phyloP scores from a whole-genome alignment of 2,797 vertebrate species.

The Astyanax mexicanus region DNA sequence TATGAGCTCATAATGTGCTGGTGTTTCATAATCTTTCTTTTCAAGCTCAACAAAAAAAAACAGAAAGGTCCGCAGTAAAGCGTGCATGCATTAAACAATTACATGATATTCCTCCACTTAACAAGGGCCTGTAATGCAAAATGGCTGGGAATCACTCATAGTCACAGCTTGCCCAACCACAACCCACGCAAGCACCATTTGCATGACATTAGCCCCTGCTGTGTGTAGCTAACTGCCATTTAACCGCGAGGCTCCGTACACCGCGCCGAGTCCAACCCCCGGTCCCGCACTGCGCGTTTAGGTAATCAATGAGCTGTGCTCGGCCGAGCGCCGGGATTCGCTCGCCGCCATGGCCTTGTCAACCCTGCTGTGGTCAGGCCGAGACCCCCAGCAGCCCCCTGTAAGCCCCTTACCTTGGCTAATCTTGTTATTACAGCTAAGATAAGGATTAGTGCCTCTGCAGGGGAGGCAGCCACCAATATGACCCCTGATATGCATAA shows the following conservation, averaged over 20 bases:
- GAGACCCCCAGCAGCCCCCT: constrained; percentile 50
- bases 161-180: constrained; percentile 52
- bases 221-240: constrained; percentile 57
- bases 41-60: no score
- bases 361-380: constrained; percentile 55
- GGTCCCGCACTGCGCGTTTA: constrained; percentile 55
- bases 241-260: constrained; percentile 52
- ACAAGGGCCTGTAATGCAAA: constrained; percentile 44
- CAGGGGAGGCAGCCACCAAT: constrained; percentile 54
- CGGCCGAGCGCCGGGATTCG: constrained; percentile 45
- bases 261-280: constrained; percentile 42
- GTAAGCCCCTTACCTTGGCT: constrained; percentile 55
- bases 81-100: constrained; percentile 28
- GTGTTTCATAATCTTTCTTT: background rate
- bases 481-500: constrained; percentile 64
- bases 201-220: constrained; percentile 55
- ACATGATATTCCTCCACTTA: constrained; percentile 26
- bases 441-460: constrained; percentile 63
- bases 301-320: constrained; percentile 59
- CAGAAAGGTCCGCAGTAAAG: no score
- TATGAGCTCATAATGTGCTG: background rate
- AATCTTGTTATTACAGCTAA: constrained; percentile 68
- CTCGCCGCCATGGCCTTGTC: constrained; percentile 56
- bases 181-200: constrained; percentile 49
- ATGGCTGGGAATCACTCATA: constrained; percentile 48